These are phyloP conservation scores for Catostomus latipinnis DNA, from an alignment of 2,797 vertebrate species.

Conservation along the genomic window DNA sequence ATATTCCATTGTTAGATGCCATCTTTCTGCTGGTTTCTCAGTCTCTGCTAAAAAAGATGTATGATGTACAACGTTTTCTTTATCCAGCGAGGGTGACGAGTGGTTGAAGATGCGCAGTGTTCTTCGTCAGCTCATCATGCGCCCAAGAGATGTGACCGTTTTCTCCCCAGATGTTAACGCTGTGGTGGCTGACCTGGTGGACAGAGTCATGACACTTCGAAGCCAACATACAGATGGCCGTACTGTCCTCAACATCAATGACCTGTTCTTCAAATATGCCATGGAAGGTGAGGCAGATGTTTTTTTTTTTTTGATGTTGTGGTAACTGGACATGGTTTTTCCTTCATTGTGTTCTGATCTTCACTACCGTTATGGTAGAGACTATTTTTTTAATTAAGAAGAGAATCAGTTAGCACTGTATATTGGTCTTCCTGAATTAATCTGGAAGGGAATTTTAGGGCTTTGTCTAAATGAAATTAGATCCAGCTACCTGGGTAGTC, in stretches of 20 bases:
- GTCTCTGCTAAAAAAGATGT: slow-evolving; percentile 1
- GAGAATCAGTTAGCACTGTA: neutral
- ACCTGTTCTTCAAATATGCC: slow-evolving; percentile 94
- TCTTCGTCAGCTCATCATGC: slow-evolving; percentile 90
- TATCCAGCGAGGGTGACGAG: slow-evolving; percentile 86
- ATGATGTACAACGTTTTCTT: neutral
- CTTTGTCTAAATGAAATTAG: neutral
- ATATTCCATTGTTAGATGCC: no score
- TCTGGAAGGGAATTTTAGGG: neutral
- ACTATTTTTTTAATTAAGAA: neutral
- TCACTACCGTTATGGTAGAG: no score
- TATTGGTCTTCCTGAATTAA: neutral
- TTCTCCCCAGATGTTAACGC: slow-evolving; percentile 86
- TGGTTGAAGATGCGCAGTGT: slow-evolving; percentile 94
- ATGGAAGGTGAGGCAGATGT: slow-evolving; percentile 87
- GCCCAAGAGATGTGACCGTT: slow-evolving; percentile 85
- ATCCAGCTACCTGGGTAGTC: neutral
- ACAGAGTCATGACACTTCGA: slow-evolving; percentile 79
- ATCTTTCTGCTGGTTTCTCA: neutral
- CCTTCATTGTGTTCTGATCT: neutral
- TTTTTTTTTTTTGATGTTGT: neutral
- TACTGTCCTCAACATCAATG: slow-evolving; percentile 87
- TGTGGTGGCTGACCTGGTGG: slow-evolving; percentile 87
- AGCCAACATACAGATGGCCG: slow-evolving; percentile 76
- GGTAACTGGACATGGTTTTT: neutral